phyloP scores from a whole-genome alignment of 2,797 vertebrate species.

The Acanthornis magna region DNA sequence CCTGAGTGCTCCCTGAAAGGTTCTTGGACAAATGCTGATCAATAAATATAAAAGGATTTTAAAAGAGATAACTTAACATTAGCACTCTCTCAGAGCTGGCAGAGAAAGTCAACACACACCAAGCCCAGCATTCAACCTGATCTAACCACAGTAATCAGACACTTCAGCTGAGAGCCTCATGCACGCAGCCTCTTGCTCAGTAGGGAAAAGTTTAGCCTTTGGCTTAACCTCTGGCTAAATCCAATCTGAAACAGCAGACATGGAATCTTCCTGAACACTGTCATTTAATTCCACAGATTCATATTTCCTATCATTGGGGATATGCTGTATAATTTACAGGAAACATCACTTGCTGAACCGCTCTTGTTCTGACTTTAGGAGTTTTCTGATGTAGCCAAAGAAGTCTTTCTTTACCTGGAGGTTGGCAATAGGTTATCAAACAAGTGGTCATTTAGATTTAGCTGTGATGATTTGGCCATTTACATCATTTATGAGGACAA shows the following conservation, averaged over 20 bases:
- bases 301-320: neutral
- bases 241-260: neutral
- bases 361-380: neutral
- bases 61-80: neutral
- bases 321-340: neutral
- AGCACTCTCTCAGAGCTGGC: neutral
- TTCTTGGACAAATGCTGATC: neutral
- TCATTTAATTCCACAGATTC: neutral
- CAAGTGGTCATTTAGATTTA: neutral
- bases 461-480: neutral
- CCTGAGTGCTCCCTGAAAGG: neutral
- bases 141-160: neutral
- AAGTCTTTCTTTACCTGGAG: neutral
- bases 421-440: neutral
- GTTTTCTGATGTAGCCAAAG: neutral
- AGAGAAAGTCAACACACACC: neutral
- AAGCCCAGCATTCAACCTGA: neutral
- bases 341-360: neutral
- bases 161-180: neutral
- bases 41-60: neutral
- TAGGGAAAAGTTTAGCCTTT: neutral
- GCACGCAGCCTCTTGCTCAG: neutral
- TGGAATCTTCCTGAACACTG: neutral
- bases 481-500: neutral
- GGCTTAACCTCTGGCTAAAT: constrained; percentile 16